Conservation (phyloP, 1,140 invertebrate species). For the Dendrolimus punctatus region DNA sequence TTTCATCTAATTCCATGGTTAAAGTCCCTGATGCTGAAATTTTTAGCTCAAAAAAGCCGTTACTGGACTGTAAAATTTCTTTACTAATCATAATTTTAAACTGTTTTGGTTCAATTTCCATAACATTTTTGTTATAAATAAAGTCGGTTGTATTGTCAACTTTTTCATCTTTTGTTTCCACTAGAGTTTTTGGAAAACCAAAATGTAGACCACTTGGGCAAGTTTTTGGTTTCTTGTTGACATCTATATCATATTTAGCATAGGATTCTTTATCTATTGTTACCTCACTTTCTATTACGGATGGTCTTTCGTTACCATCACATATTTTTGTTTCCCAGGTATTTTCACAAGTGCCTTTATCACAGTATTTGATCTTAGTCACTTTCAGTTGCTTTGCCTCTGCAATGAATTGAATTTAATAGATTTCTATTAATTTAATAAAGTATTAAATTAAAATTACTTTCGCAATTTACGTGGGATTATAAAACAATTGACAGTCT, state of each 20-base stretch:
- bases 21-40: conserved; percentile 22
- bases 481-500: conserved; percentile 41
- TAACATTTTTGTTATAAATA: not conserved
- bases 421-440: not conserved
- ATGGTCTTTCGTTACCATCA: not conserved
- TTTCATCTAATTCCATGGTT: conserved; percentile 27
- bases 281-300: conserved; percentile 5
- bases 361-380: conserved; percentile 4
- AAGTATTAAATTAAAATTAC: not conserved
- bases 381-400: conserved; percentile 29
- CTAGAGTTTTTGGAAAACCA: not conserved
- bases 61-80: not conserved
- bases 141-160: not conserved
- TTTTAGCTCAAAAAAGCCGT: conserved; percentile 10
- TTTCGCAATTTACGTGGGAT: conserved; percentile 32
- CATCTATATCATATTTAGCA: not conserved
- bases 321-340: conserved; percentile 4
- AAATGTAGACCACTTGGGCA: not conserved
- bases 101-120: not conserved
- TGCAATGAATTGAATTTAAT: conserved; percentile 25
- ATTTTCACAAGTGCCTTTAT: conserved; percentile 6
- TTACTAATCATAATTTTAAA: conserved; percentile 8
- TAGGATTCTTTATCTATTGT: conserved; percentile 2
- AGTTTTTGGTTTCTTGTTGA: not conserved
- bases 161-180: not conserved